Evolutionary conservation across 2,888 invertebrate species (phyloP).

Genomic region (Agrochola macilenta): DNA sequence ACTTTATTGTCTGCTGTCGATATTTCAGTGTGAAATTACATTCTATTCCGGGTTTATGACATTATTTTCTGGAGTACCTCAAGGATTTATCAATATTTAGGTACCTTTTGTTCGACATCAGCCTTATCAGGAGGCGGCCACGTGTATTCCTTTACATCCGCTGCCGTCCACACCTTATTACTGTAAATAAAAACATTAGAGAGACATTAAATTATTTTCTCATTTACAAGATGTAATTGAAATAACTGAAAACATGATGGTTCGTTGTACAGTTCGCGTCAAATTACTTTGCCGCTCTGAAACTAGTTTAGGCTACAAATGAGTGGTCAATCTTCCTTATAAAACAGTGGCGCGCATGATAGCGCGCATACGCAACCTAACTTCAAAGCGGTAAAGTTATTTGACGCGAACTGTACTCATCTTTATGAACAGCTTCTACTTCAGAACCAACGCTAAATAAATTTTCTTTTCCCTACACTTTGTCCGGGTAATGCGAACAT

Average conservation of each 20-base stretch:
- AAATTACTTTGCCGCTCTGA: no score
- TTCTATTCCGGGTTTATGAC: neutral
- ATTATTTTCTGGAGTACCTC: neutral
- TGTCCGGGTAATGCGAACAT: neutral
- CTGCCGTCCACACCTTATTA: conserved; percentile 93
- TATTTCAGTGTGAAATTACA: neutral
- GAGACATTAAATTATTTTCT: conserved; percentile 7
- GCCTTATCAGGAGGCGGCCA: conserved; percentile 93
- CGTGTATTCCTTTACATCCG: conserved; percentile 97
- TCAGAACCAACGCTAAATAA: neutral
- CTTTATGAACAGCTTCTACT: neutral
- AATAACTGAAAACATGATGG: neutral
- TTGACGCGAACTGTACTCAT: neutral
- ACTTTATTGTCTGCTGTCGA: neutral
- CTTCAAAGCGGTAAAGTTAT: no score
- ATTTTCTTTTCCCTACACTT: neutral
- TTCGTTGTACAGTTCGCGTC: neutral
- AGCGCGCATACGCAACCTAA: no score
- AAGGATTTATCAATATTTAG: neutral
- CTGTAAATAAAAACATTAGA: conserved; percentile 74
- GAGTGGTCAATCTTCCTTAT: no score
- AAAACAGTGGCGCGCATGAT: no score
- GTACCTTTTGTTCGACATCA: conserved; percentile 83
- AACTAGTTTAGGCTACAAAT: no score
- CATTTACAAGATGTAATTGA: neutral